Percentiles rank a stretch among this genome's conserved stretches.
These are phyloP conservation scores for Spilosoma lubricipeda DNA, from an alignment of 2,888 invertebrate species.

Conservation along the genomic window DNA sequence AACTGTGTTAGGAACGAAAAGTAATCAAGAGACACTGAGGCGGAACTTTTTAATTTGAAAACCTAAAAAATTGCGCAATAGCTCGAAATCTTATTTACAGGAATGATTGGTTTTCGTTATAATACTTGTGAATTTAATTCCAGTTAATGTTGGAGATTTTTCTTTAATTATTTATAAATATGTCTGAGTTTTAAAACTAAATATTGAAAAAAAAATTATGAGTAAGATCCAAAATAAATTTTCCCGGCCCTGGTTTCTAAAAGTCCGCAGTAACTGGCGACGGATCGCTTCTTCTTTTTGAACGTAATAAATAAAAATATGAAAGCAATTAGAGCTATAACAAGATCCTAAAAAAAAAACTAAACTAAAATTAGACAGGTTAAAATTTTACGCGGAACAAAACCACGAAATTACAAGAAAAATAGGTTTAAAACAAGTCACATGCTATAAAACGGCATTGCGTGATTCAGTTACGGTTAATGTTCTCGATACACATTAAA, in stretches of 20 bases:
- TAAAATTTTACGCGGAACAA: not conserved
- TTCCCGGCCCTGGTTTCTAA: not conserved
- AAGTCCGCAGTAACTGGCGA: not conserved
- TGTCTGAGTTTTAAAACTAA: not conserved
- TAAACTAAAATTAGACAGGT: not conserved
- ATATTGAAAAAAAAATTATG: not conserved
- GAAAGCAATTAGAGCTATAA: not conserved
- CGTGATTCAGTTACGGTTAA: constrained; percentile 63
- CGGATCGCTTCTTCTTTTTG: too few species aligned
- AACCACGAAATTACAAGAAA: constrained; percentile 24
- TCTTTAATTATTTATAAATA: too few species aligned
- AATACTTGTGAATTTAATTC: not conserved
- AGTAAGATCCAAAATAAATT: not conserved
- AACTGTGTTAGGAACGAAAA: constrained; percentile 7
- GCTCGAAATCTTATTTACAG: not conserved
- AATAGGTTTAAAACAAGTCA: constrained; percentile 53
- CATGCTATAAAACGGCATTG: constrained; percentile 47
- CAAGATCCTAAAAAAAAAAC: not conserved
- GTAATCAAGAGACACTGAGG: constrained; percentile 26
- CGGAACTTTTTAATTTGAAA: constrained; percentile 8
- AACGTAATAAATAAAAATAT: not conserved
- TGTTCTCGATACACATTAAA: constrained; percentile 66
- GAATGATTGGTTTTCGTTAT: not conserved
- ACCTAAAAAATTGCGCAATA: not conserved
- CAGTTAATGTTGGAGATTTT: not conserved